These are phyloP conservation scores for Drosophila histrio DNA, from an alignment of 2,888 invertebrate species.

Conservation along the genomic window DNA sequence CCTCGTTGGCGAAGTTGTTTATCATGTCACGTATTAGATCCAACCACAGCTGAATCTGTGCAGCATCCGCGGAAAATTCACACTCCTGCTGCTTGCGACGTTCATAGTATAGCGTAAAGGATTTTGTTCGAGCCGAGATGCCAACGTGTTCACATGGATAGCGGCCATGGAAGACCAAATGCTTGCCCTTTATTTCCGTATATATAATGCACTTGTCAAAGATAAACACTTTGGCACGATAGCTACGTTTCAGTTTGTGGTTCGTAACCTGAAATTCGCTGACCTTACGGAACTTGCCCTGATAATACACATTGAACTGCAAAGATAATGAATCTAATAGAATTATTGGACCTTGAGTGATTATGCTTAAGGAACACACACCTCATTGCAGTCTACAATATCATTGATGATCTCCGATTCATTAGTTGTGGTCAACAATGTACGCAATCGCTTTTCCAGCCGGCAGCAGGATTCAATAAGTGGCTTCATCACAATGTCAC, in stretches of 20 bases:
- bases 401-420: slow-evolving; percentile 84
- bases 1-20: slow-evolving; percentile 79
- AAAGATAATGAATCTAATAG: neutral
- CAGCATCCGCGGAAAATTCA: slow-evolving; percentile 80
- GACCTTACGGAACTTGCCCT: slow-evolving; percentile 83
- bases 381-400: slow-evolving; percentile 82
- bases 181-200: slow-evolving; percentile 83
- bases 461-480: slow-evolving; percentile 83
- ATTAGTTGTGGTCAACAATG: slow-evolving; percentile 81
- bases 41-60: slow-evolving; percentile 78
- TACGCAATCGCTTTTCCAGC: slow-evolving; percentile 82
- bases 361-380: slow-evolving; percentile 23
- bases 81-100: slow-evolving; percentile 83
- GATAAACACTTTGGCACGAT: slow-evolving; percentile 82
- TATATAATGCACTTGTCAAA: slow-evolving; percentile 84
- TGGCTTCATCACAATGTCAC: slow-evolving; percentile 82
- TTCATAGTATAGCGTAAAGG: slow-evolving; percentile 82
- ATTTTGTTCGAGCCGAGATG: slow-evolving; percentile 77
- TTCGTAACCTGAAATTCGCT: slow-evolving; percentile 82
- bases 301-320: slow-evolving; percentile 83
- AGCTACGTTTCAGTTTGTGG: slow-evolving; percentile 78
- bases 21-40: slow-evolving; percentile 83
- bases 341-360: neutral
- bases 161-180: slow-evolving; percentile 82
- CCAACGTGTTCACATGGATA: slow-evolving; percentile 83